Percentiles rank a stretch among this genome's conserved stretches.
phyloP scores from a whole-genome alignment of 2,888 invertebrate genomes.

The Oeneis ivallda region DNA sequence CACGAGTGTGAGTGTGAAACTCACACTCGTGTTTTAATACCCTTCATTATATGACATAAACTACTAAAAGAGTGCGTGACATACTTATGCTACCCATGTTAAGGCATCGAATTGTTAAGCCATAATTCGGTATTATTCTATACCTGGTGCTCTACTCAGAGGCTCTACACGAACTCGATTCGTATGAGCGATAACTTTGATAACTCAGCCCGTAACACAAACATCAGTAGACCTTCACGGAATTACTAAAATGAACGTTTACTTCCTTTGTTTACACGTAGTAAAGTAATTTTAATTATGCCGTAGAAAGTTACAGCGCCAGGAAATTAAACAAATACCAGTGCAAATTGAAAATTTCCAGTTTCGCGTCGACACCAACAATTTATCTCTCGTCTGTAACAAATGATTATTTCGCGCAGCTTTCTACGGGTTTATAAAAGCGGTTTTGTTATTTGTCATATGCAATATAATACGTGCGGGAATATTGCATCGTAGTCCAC shows the following conservation, averaged over 20 bases:
- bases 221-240: not conserved
- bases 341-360: conserved; percentile 41
- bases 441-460: conserved; percentile 3
- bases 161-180: too few species aligned
- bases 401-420: conserved; percentile 11
- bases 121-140: too few species aligned
- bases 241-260: not conserved
- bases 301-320: conserved; percentile 16
- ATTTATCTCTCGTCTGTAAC: conserved; percentile 34
- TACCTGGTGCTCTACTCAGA: too few species aligned
- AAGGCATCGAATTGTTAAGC: too few species aligned
- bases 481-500: not conserved
- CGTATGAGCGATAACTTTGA: too few species aligned
- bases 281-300: conserved; percentile 24
- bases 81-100: too few species aligned
- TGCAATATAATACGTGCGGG: not conserved
- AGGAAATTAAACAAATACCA: conserved; percentile 38
- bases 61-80: too few species aligned
- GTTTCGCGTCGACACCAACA: conserved; percentile 31
- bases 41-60: too few species aligned
- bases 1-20: too few species aligned
- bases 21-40: too few species aligned
- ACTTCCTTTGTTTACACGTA: conserved; percentile 9
- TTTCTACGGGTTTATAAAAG: conserved; percentile 3
- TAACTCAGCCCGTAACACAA: not conserved